Evolutionary conservation across 2,113 vertebrate species (phyloP).

Genomic region (Microcebus ravelobensis): DNA sequence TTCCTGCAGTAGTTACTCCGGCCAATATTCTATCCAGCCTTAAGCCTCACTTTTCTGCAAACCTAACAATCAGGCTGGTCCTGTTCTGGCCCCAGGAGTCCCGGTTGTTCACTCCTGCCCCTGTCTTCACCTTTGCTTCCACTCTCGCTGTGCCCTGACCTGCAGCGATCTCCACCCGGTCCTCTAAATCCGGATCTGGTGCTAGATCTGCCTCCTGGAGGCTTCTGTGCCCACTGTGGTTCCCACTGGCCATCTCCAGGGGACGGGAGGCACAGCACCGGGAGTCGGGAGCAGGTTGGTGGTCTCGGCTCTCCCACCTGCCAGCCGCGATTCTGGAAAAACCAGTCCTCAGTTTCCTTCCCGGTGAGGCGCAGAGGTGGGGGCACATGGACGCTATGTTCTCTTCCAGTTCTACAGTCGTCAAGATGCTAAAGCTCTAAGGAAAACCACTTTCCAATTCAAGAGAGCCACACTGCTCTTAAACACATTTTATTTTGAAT

Average conservation of each 20-base stretch:
- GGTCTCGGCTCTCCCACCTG: background rate
- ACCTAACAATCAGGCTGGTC: background rate
- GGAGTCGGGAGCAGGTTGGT: rapidly evolving
- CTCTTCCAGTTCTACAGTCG: background rate
- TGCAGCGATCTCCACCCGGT: rapidly evolving
- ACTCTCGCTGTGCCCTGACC: background rate
- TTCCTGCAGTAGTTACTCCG: background rate
- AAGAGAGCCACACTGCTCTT: background rate
- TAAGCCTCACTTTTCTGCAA: background rate
- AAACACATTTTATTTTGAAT: background rate
- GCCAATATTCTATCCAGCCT: background rate
- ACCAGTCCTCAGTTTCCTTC: background rate
- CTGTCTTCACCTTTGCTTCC: rapidly evolving
- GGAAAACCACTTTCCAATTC: background rate
- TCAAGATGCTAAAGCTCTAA: background rate
- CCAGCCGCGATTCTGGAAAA: background rate
- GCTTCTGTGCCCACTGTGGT: background rate
- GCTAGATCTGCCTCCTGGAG: background rate
- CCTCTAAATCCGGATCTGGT: background rate
- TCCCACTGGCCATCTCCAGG: background rate
- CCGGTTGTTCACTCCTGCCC: background rate
- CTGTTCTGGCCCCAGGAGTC: background rate
- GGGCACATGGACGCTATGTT: rapidly evolving
- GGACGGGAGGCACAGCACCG: background rate
- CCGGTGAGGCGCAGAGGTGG: rapidly evolving